Percentiles rank a stretch among this genome's conserved stretches.
Evolutionary conservation across 1,140 invertebrate genomes (phyloP).

Genomic region (Drosophila murphyi): DNA sequence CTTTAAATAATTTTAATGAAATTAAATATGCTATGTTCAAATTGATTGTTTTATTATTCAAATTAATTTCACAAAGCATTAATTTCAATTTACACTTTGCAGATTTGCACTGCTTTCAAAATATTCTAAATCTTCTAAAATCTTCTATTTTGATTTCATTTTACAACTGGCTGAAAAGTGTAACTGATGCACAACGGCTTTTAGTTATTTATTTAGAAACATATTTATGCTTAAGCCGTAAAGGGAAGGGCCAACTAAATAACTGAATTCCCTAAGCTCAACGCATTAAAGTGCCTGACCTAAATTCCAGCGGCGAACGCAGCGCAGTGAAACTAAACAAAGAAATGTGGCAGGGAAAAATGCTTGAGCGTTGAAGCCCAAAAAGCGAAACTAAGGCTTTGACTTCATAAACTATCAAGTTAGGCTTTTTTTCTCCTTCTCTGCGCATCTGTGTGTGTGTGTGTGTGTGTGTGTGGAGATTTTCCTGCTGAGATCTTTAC

Average conservation of each 20-base stretch:
- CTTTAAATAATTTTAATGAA: no score
- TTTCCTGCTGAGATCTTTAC: conserved; percentile 33
- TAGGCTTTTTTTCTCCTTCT: conserved; percentile 6
- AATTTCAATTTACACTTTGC: no score
- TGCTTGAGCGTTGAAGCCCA: conserved; percentile 17
- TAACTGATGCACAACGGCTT: no score
- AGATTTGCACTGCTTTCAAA: no score
- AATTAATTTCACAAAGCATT: no score
- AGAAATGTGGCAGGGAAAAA: conserved; percentile 18
- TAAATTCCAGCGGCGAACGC: conserved; percentile 49
- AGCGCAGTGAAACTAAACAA: conserved; percentile 25
- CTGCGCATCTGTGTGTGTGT: conserved; percentile 2
- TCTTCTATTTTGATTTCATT: no score
- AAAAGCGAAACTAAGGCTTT: conserved; percentile 30
- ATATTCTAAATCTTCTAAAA: no score
- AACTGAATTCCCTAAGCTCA: conserved; percentile 30
- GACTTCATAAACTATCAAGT: conserved; percentile 12
- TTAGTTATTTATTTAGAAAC: neutral
- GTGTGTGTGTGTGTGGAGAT: conserved; percentile 8
- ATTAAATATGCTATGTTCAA: no score
- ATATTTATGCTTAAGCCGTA: neutral
- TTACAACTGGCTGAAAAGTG: no score
- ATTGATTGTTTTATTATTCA: no score
- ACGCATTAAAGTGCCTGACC: conserved; percentile 66
- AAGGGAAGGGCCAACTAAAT: conserved; percentile 34